Conservation (phyloP, 2,113 vertebrate species). For the Harpagus bidentatus region DNA sequence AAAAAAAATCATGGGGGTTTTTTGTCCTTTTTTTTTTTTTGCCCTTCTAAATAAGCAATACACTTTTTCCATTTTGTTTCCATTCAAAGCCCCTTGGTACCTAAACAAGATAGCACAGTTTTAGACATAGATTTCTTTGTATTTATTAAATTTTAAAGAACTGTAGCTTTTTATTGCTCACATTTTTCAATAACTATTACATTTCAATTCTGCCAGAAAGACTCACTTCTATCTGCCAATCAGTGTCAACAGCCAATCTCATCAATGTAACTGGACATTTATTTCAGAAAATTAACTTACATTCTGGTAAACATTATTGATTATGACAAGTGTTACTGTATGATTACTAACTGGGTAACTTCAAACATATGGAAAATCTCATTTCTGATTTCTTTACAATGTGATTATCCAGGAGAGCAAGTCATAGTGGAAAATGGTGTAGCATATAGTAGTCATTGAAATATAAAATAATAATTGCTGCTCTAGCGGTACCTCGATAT, state of each 20-base stretch:
- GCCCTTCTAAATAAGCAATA: background rate
- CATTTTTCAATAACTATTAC: slow-evolving; percentile 17
- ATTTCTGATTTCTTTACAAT: slow-evolving; percentile 9
- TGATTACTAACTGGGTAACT: slow-evolving; percentile 22
- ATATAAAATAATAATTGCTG: background rate
- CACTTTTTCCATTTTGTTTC: background rate
- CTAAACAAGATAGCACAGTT: background rate
- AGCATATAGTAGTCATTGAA: background rate
- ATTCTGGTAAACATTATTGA: slow-evolving; percentile 24
- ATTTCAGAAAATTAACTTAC: slow-evolving; percentile 45
- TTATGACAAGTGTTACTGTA: slow-evolving; percentile 44
- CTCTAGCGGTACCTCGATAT: background rate
- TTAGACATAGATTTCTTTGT: background rate
- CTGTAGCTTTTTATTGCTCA: background rate
- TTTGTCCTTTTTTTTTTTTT: background rate
- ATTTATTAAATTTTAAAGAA: slow-evolving; percentile 38
- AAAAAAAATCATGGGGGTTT: accelerated
- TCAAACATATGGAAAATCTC: slow-evolving; percentile 46
- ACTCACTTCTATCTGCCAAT: slow-evolving; percentile 36
- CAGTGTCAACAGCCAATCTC: slow-evolving; percentile 52
- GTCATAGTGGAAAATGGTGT: background rate
- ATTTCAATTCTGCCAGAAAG: slow-evolving; percentile 29
- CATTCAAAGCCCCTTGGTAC: background rate
- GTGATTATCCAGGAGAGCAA: background rate
- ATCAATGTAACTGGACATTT: slow-evolving; percentile 41